These are phyloP conservation scores for Albula glossodonta DNA, from an alignment of 2,113 vertebrate species.

Conservation along the genomic window DNA sequence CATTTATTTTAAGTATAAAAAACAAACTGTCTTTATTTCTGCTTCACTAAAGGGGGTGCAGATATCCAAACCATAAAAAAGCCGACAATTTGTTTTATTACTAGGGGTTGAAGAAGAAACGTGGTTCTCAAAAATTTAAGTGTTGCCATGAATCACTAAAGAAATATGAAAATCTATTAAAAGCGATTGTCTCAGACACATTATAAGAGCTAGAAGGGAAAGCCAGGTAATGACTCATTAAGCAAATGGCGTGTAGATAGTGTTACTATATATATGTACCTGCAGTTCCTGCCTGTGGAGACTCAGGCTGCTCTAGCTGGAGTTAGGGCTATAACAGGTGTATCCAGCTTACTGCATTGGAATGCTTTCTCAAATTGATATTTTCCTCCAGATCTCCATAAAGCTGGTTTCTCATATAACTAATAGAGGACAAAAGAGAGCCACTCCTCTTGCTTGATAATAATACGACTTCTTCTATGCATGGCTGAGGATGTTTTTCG, in stretches of 20 bases:
- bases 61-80: not conserved
- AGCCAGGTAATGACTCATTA: not conserved
- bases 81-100: not conserved
- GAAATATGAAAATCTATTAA: not conserved
- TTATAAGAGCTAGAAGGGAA: not conserved
- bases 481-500: too few species aligned
- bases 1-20: too few species aligned
- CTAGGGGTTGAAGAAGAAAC: not conserved
- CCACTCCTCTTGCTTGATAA: too few species aligned
- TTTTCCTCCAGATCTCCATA: not conserved
- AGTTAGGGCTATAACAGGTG: not conserved
- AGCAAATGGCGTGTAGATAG: not conserved
- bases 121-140: not conserved
- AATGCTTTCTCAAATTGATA: not conserved
- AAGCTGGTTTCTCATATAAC: not conserved
- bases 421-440: too few species aligned
- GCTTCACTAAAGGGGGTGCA: not conserved
- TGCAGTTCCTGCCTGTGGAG: constrained; percentile 10
- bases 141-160: not conserved
- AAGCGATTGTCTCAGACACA: not conserved
- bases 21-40: too few species aligned
- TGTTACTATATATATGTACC: constrained; percentile 7
- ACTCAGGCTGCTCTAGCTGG: not conserved
- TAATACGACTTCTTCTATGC: too few species aligned
- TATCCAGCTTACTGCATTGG: not conserved